Conservation (phyloP, 2,888 invertebrate genomes). For the Drosophila limbata region DNA sequence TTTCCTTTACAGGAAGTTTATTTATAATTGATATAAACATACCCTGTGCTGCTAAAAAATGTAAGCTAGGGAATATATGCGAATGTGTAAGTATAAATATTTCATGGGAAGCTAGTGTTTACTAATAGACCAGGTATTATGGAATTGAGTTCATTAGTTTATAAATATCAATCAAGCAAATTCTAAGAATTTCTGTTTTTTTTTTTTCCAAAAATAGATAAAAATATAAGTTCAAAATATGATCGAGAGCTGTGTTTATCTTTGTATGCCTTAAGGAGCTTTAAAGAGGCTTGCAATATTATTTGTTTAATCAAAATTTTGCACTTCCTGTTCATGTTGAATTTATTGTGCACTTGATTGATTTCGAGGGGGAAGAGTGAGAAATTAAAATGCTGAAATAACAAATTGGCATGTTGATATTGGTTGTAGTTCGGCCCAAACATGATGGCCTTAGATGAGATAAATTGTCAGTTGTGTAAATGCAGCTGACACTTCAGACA, state of each 20-base stretch:
- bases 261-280: background rate
- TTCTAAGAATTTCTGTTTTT: too few species aligned
- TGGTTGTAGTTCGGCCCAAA: slow-evolving; percentile 2
- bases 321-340: slow-evolving; percentile 8
- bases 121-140: too few species aligned
- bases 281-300: slow-evolving; percentile 11
- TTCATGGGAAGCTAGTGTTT: too few species aligned
- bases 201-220: background rate
- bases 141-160: too few species aligned
- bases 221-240: background rate
- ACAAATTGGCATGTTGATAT: slow-evolving; percentile 36
- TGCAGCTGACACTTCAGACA: slow-evolving; percentile 19
- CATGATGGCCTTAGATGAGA: slow-evolving; percentile 14
- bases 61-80: background rate
- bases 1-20: slow-evolving; percentile 36
- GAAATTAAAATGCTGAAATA: slow-evolving; percentile 10
- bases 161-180: too few species aligned
- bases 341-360: slow-evolving; percentile 13
- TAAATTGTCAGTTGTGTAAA: slow-evolving; percentile 29
- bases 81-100: background rate
- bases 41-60: background rate
- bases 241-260: background rate
- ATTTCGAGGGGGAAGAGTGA: background rate
- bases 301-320: slow-evolving; percentile 14
- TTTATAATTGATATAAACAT: slow-evolving; percentile 15